Evolutionary conservation across 2,888 invertebrate species (phyloP).

Genomic region (Trichopria drosophilae): DNA sequence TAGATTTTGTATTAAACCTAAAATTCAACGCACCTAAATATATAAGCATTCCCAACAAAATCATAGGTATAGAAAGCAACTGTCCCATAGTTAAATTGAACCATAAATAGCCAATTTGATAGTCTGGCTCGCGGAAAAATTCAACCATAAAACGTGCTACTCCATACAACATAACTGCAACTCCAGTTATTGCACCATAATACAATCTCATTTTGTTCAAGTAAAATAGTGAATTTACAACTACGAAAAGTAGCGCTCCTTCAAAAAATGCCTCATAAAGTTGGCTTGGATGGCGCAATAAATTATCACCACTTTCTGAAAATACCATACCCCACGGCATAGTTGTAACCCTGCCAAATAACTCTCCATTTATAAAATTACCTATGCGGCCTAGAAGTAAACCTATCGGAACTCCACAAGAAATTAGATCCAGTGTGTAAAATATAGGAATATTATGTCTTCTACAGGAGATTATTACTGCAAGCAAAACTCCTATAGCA

Average conservation of each 20-base stretch:
- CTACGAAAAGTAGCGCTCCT: conserved; percentile 18
- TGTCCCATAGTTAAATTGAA: conserved; percentile 18
- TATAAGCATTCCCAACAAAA: conserved; percentile 14
- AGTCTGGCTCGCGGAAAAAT: conserved; percentile 14
- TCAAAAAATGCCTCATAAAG: conserved; percentile 21
- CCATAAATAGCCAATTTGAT: conserved; percentile 18
- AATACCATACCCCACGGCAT: conserved; percentile 12
- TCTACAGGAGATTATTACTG: conserved; percentile 6
- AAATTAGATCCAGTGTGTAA: conserved; percentile 3
- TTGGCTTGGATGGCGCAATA: conserved; percentile 21
- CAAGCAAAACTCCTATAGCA: conserved; percentile 15
- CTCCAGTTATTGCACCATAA: conserved; percentile 16
- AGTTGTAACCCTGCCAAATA: conserved; percentile 19
- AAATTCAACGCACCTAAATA: too few relatives aligned
- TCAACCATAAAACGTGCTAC: conserved; percentile 18
- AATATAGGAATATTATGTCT: conserved; percentile 14
- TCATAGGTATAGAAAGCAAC: conserved; percentile 13
- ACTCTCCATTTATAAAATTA: conserved; percentile 21
- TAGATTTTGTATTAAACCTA: too few relatives aligned
- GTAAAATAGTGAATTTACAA: too few relatives aligned
- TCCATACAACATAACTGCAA: conserved; percentile 19
- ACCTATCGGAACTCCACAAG: conserved; percentile 15
- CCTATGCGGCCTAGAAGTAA: conserved; percentile 18
- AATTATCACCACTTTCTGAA: conserved; percentile 12
- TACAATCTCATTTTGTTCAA: conserved; percentile 17